Percentiles rank a stretch among this genome's conserved stretches.
phyloP scores from a whole-genome alignment of 2,888 invertebrate genomes.

The Gerosis bhagava region DNA sequence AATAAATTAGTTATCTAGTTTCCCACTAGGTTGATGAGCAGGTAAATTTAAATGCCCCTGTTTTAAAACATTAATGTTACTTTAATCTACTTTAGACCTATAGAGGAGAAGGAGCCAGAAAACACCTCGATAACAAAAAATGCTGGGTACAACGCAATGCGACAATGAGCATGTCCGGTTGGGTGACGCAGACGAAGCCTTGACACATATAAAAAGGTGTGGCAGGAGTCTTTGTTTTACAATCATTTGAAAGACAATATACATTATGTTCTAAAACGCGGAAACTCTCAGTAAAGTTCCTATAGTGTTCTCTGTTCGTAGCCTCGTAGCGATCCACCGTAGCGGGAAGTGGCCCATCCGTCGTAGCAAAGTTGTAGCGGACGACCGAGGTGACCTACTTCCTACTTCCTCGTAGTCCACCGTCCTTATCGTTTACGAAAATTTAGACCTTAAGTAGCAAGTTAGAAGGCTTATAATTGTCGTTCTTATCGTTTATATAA shows the following conservation, averaged over 20 bases:
- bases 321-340: constrained; percentile 12
- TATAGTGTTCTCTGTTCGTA: no score
- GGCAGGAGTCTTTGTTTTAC: constrained; percentile 7
- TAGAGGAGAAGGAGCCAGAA: no score
- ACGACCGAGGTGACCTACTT: constrained; percentile 16
- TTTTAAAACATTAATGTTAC: no score
- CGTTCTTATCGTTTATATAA: constrained; percentile 3
- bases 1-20: no score
- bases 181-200: constrained; percentile 17
- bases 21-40: no score
- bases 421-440: neutral
- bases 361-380: constrained; percentile 7
- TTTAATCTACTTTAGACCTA: no score
- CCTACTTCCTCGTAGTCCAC: constrained; percentile 8
- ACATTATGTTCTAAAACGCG: constrained; percentile 2
- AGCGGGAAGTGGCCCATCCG: constrained; percentile 15
- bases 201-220: constrained; percentile 5
- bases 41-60: no score
- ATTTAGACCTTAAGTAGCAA: constrained; percentile 1
- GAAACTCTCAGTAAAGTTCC: neutral
- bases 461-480: neutral
- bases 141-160: constrained; percentile 18
- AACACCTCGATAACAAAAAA: constrained; percentile 1
- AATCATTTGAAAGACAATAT: constrained; percentile 11
- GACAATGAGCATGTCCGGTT: constrained; percentile 17